These are phyloP conservation scores for Lepeophtheirus nordmannii DNA, from an alignment of 2,888 invertebrate species.

Conservation along the genomic window DNA sequence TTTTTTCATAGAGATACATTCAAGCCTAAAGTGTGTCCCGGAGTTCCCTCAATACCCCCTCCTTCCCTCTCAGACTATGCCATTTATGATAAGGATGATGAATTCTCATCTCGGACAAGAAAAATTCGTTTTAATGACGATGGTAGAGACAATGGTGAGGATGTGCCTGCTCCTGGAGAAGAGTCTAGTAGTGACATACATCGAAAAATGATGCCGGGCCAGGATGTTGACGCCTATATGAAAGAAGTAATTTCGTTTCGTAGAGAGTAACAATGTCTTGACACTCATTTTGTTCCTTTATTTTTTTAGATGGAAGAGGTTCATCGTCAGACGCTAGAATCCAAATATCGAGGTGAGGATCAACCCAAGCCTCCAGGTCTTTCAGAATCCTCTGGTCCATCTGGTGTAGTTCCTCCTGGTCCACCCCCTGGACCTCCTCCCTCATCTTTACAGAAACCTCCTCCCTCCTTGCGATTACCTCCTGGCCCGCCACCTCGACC, in stretches of 20 bases:
- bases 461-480: slow-evolving; percentile 25
- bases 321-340: slow-evolving; percentile 46
- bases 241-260: slow-evolving; percentile 42
- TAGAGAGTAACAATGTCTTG: no score
- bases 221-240: slow-evolving; percentile 82
- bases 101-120: slow-evolving; percentile 33
- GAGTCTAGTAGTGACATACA: background rate
- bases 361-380: slow-evolving; percentile 17
- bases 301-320: slow-evolving; percentile 55
- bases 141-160: slow-evolving; percentile 27
- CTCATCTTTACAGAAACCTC: slow-evolving; percentile 26
- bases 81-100: slow-evolving; percentile 33
- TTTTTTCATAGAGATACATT: slow-evolving; percentile 17
- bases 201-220: slow-evolving; percentile 53
- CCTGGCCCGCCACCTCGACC: slow-evolving; percentile 2
- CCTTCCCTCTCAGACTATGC: slow-evolving; percentile 30
- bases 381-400: background rate
- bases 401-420: slow-evolving; percentile 23
- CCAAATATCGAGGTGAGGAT: background rate
- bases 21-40: slow-evolving; percentile 26
- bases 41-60: slow-evolving; percentile 27
- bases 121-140: slow-evolving; percentile 29
- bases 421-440: slow-evolving; percentile 28
- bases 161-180: background rate
- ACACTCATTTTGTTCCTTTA: slow-evolving; percentile 17